Evolutionary conservation across 2,797 vertebrate species (phyloP).

Genomic region (Pseudotriccus pelzelni): DNA sequence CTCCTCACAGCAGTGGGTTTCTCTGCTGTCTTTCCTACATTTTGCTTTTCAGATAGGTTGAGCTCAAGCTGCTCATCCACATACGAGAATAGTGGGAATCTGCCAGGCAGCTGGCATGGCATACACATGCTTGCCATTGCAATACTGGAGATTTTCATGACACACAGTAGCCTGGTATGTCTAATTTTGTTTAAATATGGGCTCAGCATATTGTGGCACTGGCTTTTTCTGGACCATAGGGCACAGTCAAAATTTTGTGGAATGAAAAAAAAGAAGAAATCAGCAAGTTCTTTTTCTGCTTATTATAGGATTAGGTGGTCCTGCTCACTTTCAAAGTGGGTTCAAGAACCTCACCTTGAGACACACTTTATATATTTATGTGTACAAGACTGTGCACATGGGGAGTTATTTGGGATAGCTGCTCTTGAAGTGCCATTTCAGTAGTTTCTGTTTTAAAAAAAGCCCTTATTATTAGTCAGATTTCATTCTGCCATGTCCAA

Average conservation of each 20-base stretch:
- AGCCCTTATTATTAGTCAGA: not conserved
- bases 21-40: not conserved
- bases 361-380: not conserved
- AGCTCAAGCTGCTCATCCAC: not conserved
- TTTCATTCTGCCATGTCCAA: not conserved
- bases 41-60: not conserved
- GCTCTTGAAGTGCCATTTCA: not conserved
- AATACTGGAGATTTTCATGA: not conserved
- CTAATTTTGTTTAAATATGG: not conserved
- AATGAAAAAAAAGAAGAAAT: not conserved
- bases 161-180: not conserved
- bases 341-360: not conserved
- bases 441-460: not conserved
- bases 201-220: not conserved
- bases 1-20: not conserved
- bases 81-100: not conserved
- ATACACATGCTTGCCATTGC: fast-evolving
- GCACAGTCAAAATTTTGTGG: not conserved
- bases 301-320: not conserved
- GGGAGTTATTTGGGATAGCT: not conserved
- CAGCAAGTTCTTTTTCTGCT: not conserved
- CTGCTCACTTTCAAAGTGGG: not conserved
- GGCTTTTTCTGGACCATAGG: not conserved
- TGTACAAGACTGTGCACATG: not conserved
- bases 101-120: not conserved